These are phyloP conservation scores for Mus spicilegus DNA, from an alignment of 2,113 vertebrate genomes.

Conservation along the genomic window DNA sequence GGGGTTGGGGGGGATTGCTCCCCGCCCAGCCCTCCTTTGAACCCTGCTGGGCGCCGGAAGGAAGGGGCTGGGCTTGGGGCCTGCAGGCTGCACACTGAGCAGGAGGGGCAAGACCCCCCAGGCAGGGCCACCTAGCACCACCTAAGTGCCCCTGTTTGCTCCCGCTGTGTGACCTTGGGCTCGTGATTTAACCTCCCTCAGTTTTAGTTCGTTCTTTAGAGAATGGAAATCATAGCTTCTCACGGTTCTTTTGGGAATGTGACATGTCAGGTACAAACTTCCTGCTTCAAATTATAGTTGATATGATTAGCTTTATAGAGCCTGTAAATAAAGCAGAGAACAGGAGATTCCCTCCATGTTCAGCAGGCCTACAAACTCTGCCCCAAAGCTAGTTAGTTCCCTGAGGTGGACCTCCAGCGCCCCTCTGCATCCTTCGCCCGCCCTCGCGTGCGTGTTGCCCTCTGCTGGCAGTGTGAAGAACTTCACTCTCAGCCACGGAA, in stretches of 20 bases:
- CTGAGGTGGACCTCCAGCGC: neutral
- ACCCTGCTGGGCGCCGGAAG: constrained; percentile 77
- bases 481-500: neutral
- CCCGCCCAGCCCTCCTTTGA: constrained; percentile 74
- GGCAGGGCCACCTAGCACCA: neutral
- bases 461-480: constrained; percentile 67
- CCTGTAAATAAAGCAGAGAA: constrained; percentile 43
- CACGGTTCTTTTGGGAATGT: constrained; percentile 22
- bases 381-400: neutral
- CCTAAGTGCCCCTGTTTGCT: neutral
- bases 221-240: constrained; percentile 20
- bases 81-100: constrained; percentile 2
- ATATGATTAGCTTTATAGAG: neutral
- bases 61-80: constrained; percentile 48
- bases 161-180: constrained; percentile 61
- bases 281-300: neutral
- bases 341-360: neutral
- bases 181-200: neutral
- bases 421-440: neutral
- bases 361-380: neutral
- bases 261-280: neutral
- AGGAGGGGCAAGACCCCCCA: neutral
- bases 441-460: constrained; percentile 54
- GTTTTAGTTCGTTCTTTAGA: neutral
- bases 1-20: constrained; percentile 49